phyloP scores from a whole-genome alignment of 2,113 vertebrate species.

The Columba livia region DNA sequence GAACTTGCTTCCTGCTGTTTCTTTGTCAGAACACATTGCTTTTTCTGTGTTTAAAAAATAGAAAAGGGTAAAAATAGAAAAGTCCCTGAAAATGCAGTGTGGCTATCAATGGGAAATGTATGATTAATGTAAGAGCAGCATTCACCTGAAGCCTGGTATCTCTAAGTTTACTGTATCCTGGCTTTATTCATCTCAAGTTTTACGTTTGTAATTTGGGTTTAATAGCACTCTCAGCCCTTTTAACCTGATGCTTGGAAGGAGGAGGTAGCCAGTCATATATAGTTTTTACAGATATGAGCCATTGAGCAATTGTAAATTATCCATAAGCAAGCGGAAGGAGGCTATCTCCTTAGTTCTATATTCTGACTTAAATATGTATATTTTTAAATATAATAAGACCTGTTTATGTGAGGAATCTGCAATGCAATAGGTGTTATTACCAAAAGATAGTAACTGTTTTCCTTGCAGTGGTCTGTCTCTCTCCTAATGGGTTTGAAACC shows the following conservation, averaged over 20 bases:
- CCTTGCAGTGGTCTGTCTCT: not conserved
- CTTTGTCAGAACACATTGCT: not conserved
- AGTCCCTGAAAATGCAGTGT: not conserved
- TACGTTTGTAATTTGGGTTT: not conserved
- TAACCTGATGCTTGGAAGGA: not conserved
- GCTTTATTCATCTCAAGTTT: not conserved
- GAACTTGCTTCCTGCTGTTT: not conserved
- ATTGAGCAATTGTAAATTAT: not conserved
- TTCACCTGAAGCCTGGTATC: not conserved
- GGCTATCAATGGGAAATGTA: not conserved
- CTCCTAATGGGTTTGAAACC: not conserved
- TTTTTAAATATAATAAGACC: not conserved
- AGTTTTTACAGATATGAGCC: rapidly evolving
- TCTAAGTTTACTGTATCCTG: not conserved
- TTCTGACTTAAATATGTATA: not conserved
- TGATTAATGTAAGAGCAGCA: not conserved
- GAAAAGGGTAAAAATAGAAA: not conserved
- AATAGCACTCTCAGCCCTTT: not conserved
- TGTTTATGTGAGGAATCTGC: not conserved
- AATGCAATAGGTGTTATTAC: not conserved
- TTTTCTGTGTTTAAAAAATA: not conserved
- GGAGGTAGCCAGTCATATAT: not conserved
- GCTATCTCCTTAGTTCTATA: not conserved
- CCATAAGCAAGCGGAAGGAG: not conserved
- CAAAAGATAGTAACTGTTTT: not conserved